Conservation (phyloP, 2,888 invertebrate species). For the Seira ritae region DNA sequence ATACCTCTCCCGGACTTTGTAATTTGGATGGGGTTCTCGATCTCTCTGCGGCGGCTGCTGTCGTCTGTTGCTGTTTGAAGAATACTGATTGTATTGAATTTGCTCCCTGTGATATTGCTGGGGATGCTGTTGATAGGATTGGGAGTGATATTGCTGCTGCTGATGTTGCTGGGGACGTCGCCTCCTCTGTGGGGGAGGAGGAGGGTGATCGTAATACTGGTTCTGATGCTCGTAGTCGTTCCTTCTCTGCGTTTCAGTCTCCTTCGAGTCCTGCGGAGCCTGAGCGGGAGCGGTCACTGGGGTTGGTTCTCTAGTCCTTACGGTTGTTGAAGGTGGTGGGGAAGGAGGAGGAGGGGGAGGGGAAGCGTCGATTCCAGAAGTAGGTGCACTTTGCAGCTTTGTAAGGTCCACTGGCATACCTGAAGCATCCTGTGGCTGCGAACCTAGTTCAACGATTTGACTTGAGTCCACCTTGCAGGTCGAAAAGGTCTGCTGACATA, state of each 20-base stretch:
- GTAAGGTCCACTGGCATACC: slow-evolving; percentile 30
- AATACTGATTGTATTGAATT: neutral
- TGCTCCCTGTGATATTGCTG: neutral
- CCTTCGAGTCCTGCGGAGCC: no score
- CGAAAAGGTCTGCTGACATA: slow-evolving; percentile 57
- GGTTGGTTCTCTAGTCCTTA: slow-evolving; percentile 12
- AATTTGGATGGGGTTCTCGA: no score
- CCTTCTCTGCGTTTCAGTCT: slow-evolving; percentile 12
- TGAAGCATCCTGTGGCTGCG: slow-evolving; percentile 24
- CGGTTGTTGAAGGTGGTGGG: neutral
- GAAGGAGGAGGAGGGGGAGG: neutral
- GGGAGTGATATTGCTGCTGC: slow-evolving; percentile 27
- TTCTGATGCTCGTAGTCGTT: neutral
- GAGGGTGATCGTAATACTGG: neutral
- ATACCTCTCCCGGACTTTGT: no score
- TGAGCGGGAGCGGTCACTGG: neutral
- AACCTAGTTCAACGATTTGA: slow-evolving; percentile 65
- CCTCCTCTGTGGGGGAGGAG: neutral
- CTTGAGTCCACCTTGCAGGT: slow-evolving; percentile 51
- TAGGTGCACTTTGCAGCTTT: slow-evolving; percentile 22
- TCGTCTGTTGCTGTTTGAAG: neutral
- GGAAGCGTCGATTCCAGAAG: neutral
- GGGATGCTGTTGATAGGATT: neutral
- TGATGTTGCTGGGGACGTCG: neutral
- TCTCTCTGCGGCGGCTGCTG: neutral